A percentile compares a stretch with the other conserved stretches of the same genome.
Evolutionary conservation across 2,888 invertebrate genomes (phyloP).

Genomic region (Rhagophthalmus giganteus): DNA sequence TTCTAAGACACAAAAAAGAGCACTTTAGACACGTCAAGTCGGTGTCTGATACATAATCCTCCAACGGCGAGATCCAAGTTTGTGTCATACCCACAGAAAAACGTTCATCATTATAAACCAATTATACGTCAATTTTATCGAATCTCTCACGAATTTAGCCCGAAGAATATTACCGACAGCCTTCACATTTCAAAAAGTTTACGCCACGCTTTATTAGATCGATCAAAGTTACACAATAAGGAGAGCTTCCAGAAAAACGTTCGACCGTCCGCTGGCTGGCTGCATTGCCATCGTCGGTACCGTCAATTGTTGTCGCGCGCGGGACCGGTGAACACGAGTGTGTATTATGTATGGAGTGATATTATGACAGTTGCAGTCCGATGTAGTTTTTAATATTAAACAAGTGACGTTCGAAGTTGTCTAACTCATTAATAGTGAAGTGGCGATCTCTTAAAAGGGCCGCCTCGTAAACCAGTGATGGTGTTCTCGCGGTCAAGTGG

Average conservation of each 20-base stretch:
- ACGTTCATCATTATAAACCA: constrained; percentile 22
- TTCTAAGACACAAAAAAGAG: constrained; percentile 37
- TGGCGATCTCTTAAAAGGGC: constrained; percentile 21
- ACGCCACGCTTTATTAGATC: constrained; percentile 4
- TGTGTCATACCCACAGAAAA: constrained; percentile 25
- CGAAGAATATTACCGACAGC: constrained; percentile 15
- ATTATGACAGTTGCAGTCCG: not conserved
- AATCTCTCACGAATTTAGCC: constrained; percentile 18
- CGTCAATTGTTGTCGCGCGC: constrained; percentile 12
- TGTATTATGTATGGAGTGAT: no score
- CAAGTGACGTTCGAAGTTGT: constrained; percentile 13
- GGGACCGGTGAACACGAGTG: not conserved
- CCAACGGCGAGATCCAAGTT: constrained; percentile 15
- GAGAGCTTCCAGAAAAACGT: constrained; percentile 15
- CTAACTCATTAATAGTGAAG: constrained; percentile 19
- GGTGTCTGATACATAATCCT: constrained; percentile 27
- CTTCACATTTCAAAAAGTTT: constrained; percentile 18
- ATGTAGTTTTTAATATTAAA: not conserved
- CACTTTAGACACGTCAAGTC: constrained; percentile 31
- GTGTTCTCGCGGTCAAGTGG: constrained; percentile 29
- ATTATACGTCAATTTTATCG: constrained; percentile 21
- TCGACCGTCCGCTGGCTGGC: not conserved
- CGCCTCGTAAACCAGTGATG: constrained; percentile 16
- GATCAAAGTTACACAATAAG: constrained; percentile 11
- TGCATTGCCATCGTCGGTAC: no score